Conservation (phyloP, 2,888 invertebrate species). For the Micoletzkya japonica region DNA sequence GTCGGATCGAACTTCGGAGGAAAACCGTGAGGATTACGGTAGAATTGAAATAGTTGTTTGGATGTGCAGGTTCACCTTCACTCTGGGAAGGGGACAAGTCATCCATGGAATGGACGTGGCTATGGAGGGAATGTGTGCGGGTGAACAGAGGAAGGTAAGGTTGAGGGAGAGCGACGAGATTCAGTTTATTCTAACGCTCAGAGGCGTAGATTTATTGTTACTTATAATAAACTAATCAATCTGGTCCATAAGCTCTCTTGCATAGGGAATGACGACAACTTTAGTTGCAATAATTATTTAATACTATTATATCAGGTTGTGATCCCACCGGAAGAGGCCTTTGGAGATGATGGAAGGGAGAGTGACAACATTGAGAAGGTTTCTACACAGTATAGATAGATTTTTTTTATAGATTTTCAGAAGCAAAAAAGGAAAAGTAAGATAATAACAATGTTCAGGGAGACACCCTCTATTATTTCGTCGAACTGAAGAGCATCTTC, state of each 20-base stretch:
- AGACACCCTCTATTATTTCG: constrained; percentile 60
- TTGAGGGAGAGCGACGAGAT: neutral
- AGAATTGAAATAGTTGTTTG: neutral
- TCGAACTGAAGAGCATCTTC: constrained; percentile 61
- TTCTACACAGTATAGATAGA: neutral
- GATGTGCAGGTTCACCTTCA: constrained; percentile 50
- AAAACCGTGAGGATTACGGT: constrained; percentile 47
- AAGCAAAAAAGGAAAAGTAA: too few relatives aligned
- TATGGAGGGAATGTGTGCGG: constrained; percentile 58
- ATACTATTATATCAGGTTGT: constrained; percentile 39
- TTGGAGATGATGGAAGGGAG: constrained; percentile 51
- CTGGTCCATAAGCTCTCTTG: neutral
- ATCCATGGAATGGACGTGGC: constrained; percentile 59
- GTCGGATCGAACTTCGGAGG: constrained; percentile 60
- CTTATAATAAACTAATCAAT: neutral
- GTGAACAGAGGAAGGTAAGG: constrained; percentile 52
- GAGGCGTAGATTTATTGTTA: neutral
- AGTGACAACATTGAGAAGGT: constrained; percentile 26
- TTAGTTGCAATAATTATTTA: too few relatives aligned
- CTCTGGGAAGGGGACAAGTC: constrained; percentile 56
- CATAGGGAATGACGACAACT: too few relatives aligned
- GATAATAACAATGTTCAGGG: constrained; percentile 36
- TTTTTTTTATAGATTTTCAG: neutral
- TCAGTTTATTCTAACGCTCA: too few relatives aligned
- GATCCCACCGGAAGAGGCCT: constrained; percentile 59